Percentiles rank a stretch among this genome's conserved stretches.
phyloP scores from a whole-genome alignment of 2,113 vertebrate species.

The Microcebus ravelobensis region DNA sequence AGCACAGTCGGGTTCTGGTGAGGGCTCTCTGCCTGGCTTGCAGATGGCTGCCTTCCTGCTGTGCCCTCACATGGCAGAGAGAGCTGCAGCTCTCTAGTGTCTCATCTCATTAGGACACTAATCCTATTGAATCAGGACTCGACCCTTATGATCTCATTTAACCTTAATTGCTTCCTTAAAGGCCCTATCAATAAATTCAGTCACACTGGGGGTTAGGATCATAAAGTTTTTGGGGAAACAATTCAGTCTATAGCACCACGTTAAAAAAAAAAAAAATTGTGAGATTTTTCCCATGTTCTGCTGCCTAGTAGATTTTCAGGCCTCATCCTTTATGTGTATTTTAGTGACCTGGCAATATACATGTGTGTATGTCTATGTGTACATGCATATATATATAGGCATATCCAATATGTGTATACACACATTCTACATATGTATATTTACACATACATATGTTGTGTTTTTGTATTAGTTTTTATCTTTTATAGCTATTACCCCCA shows the following conservation, averaged over 20 bases:
- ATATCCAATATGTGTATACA: not conserved
- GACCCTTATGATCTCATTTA: not conserved
- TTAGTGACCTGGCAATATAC: not conserved
- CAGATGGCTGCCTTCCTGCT: not conserved
- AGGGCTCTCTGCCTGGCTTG: not conserved
- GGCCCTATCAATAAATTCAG: not conserved
- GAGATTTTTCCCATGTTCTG: not conserved
- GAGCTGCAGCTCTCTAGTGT: not conserved
- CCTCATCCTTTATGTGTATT: not conserved
- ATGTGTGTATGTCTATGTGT: not conserved
- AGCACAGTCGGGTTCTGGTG: not conserved
- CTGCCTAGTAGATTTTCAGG: not conserved
- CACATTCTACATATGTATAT: not conserved
- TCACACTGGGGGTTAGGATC: not conserved
- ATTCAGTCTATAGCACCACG: not conserved
- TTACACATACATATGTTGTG: not conserved
- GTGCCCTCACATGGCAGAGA: not conserved
- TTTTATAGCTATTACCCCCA: not conserved
- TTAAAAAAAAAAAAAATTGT: not conserved
- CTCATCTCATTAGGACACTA: not conserved
- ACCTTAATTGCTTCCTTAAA: not conserved
- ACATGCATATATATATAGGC: not conserved
- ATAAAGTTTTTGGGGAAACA: not conserved
- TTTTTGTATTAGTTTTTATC: conserved; percentile 40
- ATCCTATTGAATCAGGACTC: not conserved